phyloP scores from a whole-genome alignment of 2,888 invertebrate genomes.

The Pristionchus mayeri region DNA sequence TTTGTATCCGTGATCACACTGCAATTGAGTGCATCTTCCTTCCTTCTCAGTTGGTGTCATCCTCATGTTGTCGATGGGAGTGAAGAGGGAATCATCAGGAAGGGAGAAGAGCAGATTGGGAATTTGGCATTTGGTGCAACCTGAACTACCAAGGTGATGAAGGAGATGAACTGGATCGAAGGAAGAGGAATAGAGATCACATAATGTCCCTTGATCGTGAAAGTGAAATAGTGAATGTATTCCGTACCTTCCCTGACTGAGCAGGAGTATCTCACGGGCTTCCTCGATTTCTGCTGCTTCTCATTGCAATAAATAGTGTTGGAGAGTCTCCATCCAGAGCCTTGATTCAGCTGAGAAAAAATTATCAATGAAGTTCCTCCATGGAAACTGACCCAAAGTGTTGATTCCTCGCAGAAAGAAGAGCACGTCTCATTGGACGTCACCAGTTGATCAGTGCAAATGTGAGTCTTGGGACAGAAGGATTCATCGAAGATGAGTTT shows the following conservation, averaged over 20 bases:
- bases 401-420: background rate
- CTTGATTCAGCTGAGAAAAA: background rate
- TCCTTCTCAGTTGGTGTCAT: background rate
- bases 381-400: background rate
- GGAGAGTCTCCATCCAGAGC: background rate
- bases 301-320: background rate
- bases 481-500: constrained; percentile 16
- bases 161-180: background rate
- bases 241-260: background rate
- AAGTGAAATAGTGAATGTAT: constrained; percentile 1
- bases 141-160: background rate
- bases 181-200: background rate
- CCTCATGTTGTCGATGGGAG: constrained; percentile 23
- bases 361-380: background rate
- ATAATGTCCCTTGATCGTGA: background rate
- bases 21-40: constrained; percentile 15
- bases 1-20: constrained; percentile 35
- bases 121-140: constrained; percentile 12
- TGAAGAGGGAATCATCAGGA: background rate
- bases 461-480: background rate
- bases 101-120: constrained; percentile 20
- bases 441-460: constrained; percentile 20
- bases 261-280: constrained; percentile 9
- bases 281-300: constrained; percentile 4
- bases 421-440: constrained; percentile 1